Percentiles rank a stretch among this genome's conserved stretches.
phyloP scores from a whole-genome alignment of 2,113 vertebrate genomes.

The Manacus vitellinus region DNA sequence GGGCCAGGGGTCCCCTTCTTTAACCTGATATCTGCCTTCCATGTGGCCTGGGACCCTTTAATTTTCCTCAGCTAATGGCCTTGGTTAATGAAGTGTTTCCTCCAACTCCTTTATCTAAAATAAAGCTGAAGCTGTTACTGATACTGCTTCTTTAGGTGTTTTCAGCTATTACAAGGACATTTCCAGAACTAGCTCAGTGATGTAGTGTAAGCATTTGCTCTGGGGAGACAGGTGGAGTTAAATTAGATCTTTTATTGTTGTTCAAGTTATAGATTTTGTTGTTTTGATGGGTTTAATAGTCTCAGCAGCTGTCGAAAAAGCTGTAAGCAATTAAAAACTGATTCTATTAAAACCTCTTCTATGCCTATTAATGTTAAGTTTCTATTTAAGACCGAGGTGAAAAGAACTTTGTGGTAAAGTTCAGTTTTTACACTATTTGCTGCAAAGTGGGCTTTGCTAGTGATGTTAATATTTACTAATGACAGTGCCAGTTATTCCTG shows the following conservation, averaged over 20 bases:
- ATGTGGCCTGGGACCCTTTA: background rate
- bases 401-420: background rate
- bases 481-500: background rate
- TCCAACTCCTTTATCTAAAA: background rate
- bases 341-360: background rate
- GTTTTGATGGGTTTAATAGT: background rate
- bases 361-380: background rate
- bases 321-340: conserved; percentile 4
- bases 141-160: background rate
- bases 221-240: background rate
- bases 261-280: background rate
- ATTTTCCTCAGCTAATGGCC: background rate
- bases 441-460: background rate
- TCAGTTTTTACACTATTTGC: background rate
- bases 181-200: background rate
- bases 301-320: background rate
- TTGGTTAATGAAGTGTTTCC: background rate
- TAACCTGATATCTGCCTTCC: background rate
- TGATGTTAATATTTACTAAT: background rate
- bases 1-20: background rate
- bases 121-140: background rate
- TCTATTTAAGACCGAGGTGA: background rate
- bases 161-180: background rate
- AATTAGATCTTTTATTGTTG: background rate
- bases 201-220: background rate